phyloP scores from a whole-genome alignment of 35 echinoderm and acorn worm species.

The Amphiura filiformis region DNA sequence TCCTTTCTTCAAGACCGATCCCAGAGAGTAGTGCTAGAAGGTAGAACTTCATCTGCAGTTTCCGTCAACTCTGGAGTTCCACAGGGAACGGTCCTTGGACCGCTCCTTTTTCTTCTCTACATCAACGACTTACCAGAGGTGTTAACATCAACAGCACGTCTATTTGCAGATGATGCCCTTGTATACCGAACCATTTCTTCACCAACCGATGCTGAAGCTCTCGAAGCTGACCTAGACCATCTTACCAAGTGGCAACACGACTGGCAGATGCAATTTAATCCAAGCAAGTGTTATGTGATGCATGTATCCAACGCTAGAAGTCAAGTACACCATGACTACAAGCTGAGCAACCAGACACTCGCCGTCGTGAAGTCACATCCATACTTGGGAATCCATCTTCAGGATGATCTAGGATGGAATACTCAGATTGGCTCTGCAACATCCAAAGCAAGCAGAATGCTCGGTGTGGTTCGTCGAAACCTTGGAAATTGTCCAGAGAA shows the following conservation, averaged over 20 bases:
- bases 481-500: conserved; percentile 9
- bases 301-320: neutral
- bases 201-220: neutral
- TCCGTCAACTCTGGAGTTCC: neutral
- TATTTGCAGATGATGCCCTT: conserved; percentile 23
- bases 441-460: conserved; percentile 11
- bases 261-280: conserved; percentile 22
- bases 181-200: neutral
- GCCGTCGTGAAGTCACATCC: conserved; percentile 9
- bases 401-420: conserved; percentile 14
- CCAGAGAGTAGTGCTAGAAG: conserved; percentile 4
- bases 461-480: conserved; percentile 10
- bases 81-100: conserved; percentile 23
- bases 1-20: conserved; percentile 1
- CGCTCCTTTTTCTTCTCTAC: neutral
- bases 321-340: neutral
- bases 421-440: conserved; percentile 5
- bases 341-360: neutral
- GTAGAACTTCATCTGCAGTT: neutral
- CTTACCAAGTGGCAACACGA: neutral
- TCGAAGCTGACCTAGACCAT: conserved; percentile 2
- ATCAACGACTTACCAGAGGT: conserved; percentile 6
- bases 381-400: neutral
- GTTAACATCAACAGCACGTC: neutral
- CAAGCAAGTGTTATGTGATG: conserved; percentile 13